These are phyloP conservation scores for Progne subis DNA, from an alignment of 2,113 vertebrate species.

Conservation along the genomic window DNA sequence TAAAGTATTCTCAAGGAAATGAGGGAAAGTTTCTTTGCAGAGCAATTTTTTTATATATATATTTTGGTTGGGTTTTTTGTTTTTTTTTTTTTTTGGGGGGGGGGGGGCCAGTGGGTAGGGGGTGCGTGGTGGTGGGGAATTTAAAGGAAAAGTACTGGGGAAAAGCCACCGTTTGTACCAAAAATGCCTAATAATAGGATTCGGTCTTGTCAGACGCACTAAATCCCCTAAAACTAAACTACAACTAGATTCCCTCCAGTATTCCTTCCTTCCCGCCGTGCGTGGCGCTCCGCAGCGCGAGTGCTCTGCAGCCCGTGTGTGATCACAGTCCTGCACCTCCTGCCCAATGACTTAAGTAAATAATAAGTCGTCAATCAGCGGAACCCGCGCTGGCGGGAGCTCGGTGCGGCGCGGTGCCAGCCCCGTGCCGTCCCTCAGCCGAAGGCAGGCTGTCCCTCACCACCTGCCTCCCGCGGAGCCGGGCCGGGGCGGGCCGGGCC, in stretches of 20 bases:
- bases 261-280: rapidly evolving
- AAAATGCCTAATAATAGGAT: not conserved
- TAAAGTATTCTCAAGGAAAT: not conserved
- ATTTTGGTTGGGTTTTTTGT: too few species aligned
- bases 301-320: rapidly evolving
- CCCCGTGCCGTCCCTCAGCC: not conserved
- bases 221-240: too few species aligned
- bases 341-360: rapidly evolving
- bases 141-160: not conserved
- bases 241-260: too few species aligned
- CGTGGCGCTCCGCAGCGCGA: rapidly evolving
- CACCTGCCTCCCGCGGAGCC: not conserved
- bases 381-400: rapidly evolving
- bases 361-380: rapidly evolving
- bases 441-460: not conserved
- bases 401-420: rapidly evolving
- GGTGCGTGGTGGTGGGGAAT: too few species aligned
- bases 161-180: not conserved
- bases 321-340: too few species aligned
- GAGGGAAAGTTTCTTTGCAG: not conserved
- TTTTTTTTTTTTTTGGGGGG: too few species aligned
- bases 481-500: not conserved
- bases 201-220: not conserved
- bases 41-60: too few species aligned
- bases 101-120: too few species aligned